Conservation (phyloP, 1,140 invertebrate species). For the Ganaspis sp. region DNA sequence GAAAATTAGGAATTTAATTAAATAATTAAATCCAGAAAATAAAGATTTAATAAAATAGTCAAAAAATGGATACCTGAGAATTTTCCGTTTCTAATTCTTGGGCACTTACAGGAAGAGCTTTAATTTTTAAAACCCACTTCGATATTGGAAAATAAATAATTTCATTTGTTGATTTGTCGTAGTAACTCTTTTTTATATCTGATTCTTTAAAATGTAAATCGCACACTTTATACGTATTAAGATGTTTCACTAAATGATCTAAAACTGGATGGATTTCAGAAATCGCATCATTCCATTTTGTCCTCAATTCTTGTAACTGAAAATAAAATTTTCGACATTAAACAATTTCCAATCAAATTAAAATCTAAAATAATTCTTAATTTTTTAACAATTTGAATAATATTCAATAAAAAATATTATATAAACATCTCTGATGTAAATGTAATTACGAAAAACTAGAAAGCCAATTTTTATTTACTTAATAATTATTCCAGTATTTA, state of each 20-base stretch:
- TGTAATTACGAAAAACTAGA: too few relatives aligned
- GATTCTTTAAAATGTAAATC: slow-evolving; percentile 16
- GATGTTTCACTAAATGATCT: neutral
- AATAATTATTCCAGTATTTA: too few relatives aligned
- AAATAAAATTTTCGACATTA: neutral
- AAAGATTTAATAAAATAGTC: neutral
- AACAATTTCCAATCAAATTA: too few relatives aligned
- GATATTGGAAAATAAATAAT: neutral
- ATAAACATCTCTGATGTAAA: too few relatives aligned
- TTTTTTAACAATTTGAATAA: too few relatives aligned
- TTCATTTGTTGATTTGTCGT: neutral
- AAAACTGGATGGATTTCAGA: slow-evolving; percentile 9
- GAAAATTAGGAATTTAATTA: neutral
- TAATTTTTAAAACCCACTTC: neutral
- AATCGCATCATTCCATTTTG: slow-evolving; percentile 12
- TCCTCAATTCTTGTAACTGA: neutral
- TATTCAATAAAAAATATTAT: too few relatives aligned
- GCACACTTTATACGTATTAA: slow-evolving; percentile 3
- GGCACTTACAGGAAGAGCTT: neutral
- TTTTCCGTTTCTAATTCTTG: neutral
- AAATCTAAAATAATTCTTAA: too few relatives aligned
- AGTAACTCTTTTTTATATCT: neutral
- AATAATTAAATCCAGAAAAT: neutral
- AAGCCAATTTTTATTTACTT: too few relatives aligned
- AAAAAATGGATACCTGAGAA: neutral